Conservation (phyloP, 2,797 vertebrate species). For the Aeoliscus strigatus region DNA sequence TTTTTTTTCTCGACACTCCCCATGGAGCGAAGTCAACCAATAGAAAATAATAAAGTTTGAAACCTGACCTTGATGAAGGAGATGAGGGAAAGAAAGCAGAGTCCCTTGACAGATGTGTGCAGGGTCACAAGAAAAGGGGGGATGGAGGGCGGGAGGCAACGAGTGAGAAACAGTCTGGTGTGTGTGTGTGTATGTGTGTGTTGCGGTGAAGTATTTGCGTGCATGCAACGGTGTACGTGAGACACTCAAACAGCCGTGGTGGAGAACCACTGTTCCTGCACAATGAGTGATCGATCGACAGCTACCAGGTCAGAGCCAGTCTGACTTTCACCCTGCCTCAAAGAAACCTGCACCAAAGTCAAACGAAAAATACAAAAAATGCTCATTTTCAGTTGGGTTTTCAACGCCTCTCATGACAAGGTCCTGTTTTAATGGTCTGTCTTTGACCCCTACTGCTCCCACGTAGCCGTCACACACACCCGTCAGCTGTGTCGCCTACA, state of each 20-base stretch:
- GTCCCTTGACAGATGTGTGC: conserved; percentile 36
- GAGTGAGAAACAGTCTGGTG: conserved; percentile 6
- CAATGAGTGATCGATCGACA: conserved; percentile 52
- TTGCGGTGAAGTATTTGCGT: conserved; percentile 5
- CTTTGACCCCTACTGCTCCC: neutral
- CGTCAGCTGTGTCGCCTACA: too few relatives aligned
- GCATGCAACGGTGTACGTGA: too few relatives aligned
- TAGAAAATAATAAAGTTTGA: conserved; percentile 47
- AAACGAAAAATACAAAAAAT: fast-evolving
- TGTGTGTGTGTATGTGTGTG: conserved; percentile 1
- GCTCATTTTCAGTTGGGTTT: too few relatives aligned
- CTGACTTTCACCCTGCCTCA: conserved; percentile 6
- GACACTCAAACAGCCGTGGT: conserved; percentile 11
- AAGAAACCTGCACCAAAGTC: conserved; percentile 7
- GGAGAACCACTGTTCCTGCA: conserved; percentile 28
- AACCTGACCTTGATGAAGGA: conserved; percentile 57
- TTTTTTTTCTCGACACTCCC: conserved; percentile 21
- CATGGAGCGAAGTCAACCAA: conserved; percentile 26
- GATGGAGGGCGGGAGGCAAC: conserved; percentile 21
- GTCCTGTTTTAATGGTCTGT: too few relatives aligned
- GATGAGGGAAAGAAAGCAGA: conserved; percentile 22
- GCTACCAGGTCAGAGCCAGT: conserved; percentile 30
- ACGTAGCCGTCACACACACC: neutral
- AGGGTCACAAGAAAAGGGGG: conserved; percentile 17
- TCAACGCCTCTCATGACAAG: too few relatives aligned